These are phyloP conservation scores for Hippocampus mohnikei DNA, from an alignment of 2,113 vertebrate genomes.

Conservation along the genomic window DNA sequence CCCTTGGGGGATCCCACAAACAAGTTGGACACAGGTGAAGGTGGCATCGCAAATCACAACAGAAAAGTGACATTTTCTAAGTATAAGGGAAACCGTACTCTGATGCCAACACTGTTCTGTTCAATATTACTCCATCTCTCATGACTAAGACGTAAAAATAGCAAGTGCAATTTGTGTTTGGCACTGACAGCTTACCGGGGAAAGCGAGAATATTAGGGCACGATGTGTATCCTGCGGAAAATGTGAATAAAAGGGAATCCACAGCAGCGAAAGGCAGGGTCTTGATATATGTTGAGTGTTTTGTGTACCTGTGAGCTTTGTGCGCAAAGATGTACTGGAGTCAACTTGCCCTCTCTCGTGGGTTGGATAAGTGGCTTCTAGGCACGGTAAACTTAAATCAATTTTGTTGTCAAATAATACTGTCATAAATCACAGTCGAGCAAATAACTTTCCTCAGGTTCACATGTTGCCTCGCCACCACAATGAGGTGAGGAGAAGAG, in stretches of 20 bases:
- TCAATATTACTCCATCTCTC: background rate
- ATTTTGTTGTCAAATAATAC: constrained; percentile 1
- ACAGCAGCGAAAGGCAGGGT: background rate
- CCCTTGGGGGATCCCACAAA: background rate
- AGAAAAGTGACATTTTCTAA: background rate
- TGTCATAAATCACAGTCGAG: constrained; percentile 3
- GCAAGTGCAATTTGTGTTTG: background rate
- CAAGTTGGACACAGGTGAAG: background rate
- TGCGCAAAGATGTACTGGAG: background rate
- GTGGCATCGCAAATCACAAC: background rate
- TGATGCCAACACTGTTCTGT: background rate
- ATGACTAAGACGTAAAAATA: background rate
- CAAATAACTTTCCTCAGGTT: constrained; percentile 10
- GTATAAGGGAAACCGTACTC: background rate
- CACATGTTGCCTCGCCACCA: constrained; percentile 3
- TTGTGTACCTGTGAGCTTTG: background rate
- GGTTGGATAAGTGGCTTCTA: constrained; percentile 6
- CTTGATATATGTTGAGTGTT: background rate
- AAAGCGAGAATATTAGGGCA: background rate
- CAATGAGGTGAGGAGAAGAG: constrained; percentile 6
- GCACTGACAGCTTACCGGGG: constrained; percentile 1
- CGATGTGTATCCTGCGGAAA: background rate
- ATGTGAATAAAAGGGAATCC: background rate
- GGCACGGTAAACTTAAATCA: constrained; percentile 16
- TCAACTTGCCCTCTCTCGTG: constrained; percentile 1